A percentile compares a stretch with the other conserved stretches of the same genome.
phyloP scores from a whole-genome alignment of 2,113 vertebrate species.

The Lycaon pictus region DNA sequence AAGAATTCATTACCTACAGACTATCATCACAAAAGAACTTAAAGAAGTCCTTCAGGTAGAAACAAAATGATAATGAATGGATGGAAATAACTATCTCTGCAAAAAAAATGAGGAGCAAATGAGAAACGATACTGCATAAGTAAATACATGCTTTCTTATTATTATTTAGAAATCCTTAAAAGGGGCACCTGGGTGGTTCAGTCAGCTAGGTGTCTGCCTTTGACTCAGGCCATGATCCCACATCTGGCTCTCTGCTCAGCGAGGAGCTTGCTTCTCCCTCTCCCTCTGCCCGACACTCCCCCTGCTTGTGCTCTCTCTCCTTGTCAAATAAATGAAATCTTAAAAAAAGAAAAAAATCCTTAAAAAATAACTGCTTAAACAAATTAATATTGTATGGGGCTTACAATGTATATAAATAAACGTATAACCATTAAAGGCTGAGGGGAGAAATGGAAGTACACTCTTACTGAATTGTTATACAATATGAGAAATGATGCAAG shows the following conservation, averaged over 20 bases:
- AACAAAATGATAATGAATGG: not conserved
- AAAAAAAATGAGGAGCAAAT: not conserved
- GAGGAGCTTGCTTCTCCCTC: too few relatives aligned
- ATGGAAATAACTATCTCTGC: not conserved
- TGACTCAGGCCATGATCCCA: too few relatives aligned
- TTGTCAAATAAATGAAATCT: not conserved
- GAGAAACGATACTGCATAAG: not conserved
- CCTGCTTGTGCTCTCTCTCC: too few relatives aligned
- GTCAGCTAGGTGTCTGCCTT: too few relatives aligned
- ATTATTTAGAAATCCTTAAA: constrained; percentile 17
- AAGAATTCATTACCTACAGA: not conserved
- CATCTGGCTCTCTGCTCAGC: too few relatives aligned
- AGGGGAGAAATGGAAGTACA: not conserved
- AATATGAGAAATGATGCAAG: not conserved
- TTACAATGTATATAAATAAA: not conserved
- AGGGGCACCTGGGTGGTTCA: too few relatives aligned
- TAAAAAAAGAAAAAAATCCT: constrained; percentile 30
- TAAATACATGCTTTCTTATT: not conserved
- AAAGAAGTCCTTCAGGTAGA: not conserved
- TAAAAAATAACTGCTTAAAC: not conserved
- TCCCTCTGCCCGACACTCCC: too few relatives aligned
- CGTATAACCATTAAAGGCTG: not conserved
- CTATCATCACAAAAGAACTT: not conserved
- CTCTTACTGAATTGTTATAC: not conserved
- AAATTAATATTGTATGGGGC: not conserved